Conservation (phyloP, 2,888 invertebrate genomes). For the Crioceris asparagi region DNA sequence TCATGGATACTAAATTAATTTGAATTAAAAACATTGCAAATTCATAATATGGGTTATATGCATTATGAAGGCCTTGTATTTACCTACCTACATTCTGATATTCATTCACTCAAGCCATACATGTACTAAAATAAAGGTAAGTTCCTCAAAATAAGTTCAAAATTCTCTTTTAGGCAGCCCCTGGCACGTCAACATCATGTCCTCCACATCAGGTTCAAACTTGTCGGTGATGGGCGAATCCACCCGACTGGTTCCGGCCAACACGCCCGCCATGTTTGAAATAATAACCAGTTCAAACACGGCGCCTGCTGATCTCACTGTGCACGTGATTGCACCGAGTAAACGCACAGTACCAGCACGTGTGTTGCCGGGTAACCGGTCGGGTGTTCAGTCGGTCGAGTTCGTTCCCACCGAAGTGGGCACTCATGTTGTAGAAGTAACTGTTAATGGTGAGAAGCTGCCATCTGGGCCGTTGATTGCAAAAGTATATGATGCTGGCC, state of each 20-base stretch:
- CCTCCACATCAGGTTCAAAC: slow-evolving; percentile 51
- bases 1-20: no score
- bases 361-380: slow-evolving; percentile 69
- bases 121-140: no score
- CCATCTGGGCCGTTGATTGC: slow-evolving; percentile 84
- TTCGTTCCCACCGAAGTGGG: slow-evolving; percentile 91
- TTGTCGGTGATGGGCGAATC: slow-evolving; percentile 78
- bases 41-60: no score
- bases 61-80: no score
- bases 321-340: slow-evolving; percentile 70
- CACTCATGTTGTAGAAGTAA: slow-evolving; percentile 83
- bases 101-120: not conserved
- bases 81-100: no score
- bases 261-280: slow-evolving; percentile 82
- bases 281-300: slow-evolving; percentile 57
- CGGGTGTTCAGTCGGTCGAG: slow-evolving; percentile 72
- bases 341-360: slow-evolving; percentile 73
- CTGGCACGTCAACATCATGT: slow-evolving; percentile 88
- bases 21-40: no score
- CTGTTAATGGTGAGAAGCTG: slow-evolving; percentile 80
- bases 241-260: slow-evolving; percentile 81
- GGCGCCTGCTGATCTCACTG: slow-evolving; percentile 47
- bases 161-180: slow-evolving; percentile 62
- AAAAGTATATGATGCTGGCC: slow-evolving; percentile 88
- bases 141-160: not conserved